Base-by-base conservation (phyloP, 2,113 vertebrate species). In the Enhydra lutris region DNA sequence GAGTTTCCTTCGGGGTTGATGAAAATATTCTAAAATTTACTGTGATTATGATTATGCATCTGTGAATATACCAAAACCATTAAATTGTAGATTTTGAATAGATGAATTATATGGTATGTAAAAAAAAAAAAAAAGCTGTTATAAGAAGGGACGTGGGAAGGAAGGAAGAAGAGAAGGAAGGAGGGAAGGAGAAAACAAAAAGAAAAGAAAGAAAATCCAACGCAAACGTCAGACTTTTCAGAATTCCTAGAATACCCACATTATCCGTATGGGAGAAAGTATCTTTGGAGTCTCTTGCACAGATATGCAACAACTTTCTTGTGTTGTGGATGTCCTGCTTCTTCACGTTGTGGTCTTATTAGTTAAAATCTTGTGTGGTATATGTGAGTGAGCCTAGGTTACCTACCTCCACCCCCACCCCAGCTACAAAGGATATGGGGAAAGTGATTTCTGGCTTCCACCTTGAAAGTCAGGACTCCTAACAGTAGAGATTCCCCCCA, bases 11-110 rank as follows among this genome's bases (percentile, higher is more conserved):
- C 7, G 15, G 15, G n/a, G 42, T 39, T 87, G 26, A 52, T n/a
- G 34, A 61, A 92, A 85, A 81, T 92, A 7, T 71, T 55, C 65
- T 81, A 88, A 92, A 76, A 67, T 82, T 89, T 23, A 83, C 92
- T 95, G 86, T 83, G 17, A 47, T 94, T 59, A 76, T 67, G 20
- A 36, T 67, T 88, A 47, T 11, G 65, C 55, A 87, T 42, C 63
- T 90, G 57, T 80, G 36, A 83, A 71, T 80, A 87, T 57, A 91
- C 15, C 34, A 50, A 76, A 87, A 39, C 10, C 23, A 82, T 6
- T 20, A 29, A 71, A 94, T 94, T 90, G 93, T 78, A 79, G 8
- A 80, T 87, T 94, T 91, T 74, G 87, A 82, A 76, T 39, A 74
- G 36, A 14, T 52, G 9, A 94, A 71, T 71, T 91, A 31, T 50